A percentile compares a stretch with the other conserved stretches of the same genome.
Evolutionary conservation across 2,113 vertebrate species (phyloP).

Genomic region (Erpornis zantholeuca): DNA sequence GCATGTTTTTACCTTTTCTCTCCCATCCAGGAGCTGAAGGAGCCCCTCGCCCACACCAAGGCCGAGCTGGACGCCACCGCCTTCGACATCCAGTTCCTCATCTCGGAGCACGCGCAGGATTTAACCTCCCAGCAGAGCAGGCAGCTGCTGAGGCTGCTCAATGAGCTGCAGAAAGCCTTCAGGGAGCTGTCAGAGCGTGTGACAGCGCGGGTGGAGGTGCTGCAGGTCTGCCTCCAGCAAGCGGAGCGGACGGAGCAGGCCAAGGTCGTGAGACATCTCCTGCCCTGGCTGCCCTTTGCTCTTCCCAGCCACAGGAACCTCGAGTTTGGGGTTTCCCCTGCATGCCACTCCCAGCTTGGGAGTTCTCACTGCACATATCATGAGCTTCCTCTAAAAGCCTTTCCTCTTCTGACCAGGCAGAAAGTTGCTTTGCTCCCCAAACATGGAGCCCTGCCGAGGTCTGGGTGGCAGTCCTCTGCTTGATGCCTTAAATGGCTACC

Average conservation of each 20-base stretch:
- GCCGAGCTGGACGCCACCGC: conserved; percentile 77
- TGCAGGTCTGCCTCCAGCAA: conserved; percentile 73
- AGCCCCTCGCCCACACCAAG: conserved; percentile 72
- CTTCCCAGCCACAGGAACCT: neutral
- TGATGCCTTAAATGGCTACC: no score
- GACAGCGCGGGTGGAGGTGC: conserved; percentile 69
- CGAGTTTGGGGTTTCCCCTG: neutral
- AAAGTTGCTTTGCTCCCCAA: neutral
- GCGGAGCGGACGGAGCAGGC: conserved; percentile 63
- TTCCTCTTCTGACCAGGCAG: neutral
- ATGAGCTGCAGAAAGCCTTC: conserved; percentile 85
- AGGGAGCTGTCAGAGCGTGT: conserved; percentile 73
- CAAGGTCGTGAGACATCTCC: conserved; percentile 61
- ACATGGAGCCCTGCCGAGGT: neutral
- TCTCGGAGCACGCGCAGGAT: conserved; percentile 88
- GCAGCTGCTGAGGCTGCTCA: conserved; percentile 82
- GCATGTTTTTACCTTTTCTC: neutral
- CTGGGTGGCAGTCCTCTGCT: neutral
- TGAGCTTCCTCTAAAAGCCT: conserved; percentile 8
- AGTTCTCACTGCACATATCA: neutral
- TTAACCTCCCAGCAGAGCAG: conserved; percentile 85
- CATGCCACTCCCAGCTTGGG: neutral
- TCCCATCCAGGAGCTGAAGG: conserved; percentile 76
- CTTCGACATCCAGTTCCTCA: conserved; percentile 85
- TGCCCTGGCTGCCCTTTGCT: conserved; percentile 11